Evolutionary conservation across 2,113 vertebrate genomes (phyloP), one percentile per base, ranked within the genome.

Genomic region (Urocolius indicus): DNA sequence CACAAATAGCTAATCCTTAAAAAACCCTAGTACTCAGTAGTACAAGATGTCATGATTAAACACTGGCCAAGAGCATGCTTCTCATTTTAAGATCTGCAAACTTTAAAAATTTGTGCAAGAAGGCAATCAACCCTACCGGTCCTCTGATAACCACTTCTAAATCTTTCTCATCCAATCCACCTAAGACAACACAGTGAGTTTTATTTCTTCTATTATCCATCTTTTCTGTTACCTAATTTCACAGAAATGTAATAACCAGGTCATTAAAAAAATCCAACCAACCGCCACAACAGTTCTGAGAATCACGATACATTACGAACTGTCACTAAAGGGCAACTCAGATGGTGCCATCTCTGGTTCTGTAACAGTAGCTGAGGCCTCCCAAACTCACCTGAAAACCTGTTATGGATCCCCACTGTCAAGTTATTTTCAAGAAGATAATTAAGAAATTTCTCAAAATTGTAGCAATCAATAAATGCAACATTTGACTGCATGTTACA

Each of bases 251-350:
- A 69, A 49, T n/a, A 81, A 58, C 20, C 18, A 51, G n/a, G 9
- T 57, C 41, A 73, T 32, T 79, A 74, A 79, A 94, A 74, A 79
- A 94, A 86, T 17, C 3, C 30, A 77, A 74, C 8, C 58, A 46
- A 55, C n/a, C 6, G 30, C 6, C 29, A 14, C 43, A 55, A 18
- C 23, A 52, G 16, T 55, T 84, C 36, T 13, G 23, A 66, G 36
- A 46, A 32, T 10, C 38, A 63, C 71, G 62, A 29, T 43, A 68
- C 9, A 16, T 18, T 3, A 2, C 11, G 30, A 89, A 36, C 21
- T 0, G 0, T 8, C n/a, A n/a, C 29, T n/a, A 5, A 43, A 69
- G 23, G 22, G 16, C 48, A 84, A 66, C 41, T 2, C 62, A 84
- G 36, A 43, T 7, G 8, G 16, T 10, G 43, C 27, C 48, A 36